Evolutionary conservation across 2,888 invertebrate genomes (phyloP).

Genomic region (Synergus itoensis): DNA sequence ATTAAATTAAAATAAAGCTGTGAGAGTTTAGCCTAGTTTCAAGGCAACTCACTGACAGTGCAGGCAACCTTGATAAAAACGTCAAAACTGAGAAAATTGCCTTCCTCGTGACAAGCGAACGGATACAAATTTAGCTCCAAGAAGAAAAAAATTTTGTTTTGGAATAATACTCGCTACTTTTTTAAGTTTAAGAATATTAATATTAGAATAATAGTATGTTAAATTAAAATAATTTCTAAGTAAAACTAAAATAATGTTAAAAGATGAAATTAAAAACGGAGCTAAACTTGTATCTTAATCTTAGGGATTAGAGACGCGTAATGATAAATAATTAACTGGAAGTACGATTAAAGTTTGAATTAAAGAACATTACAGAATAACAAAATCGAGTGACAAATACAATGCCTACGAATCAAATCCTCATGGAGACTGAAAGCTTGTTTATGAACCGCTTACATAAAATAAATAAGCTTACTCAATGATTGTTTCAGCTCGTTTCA

Average conservation of each 20-base stretch:
- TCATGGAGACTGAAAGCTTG: slow-evolving; percentile 66
- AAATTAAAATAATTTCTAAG: background rate
- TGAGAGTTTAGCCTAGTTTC: slow-evolving; percentile 38
- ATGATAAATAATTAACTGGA: background rate
- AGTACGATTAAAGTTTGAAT: slow-evolving; percentile 19
- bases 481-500: slow-evolving; percentile 10
- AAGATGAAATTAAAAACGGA: background rate
- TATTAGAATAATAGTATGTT: background rate
- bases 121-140: slow-evolving; percentile 22
- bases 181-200: background rate
- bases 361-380: background rate
- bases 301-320: slow-evolving; percentile 10
- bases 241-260: background rate
- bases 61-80: slow-evolving; percentile 22
- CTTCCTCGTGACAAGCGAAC: slow-evolving; percentile 64
- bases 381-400: slow-evolving; percentile 28
- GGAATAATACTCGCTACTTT: background rate
- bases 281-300: slow-evolving; percentile 22
- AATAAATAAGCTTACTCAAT: slow-evolving; percentile 24
- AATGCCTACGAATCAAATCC: slow-evolving; percentile 65
- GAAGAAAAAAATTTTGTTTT: background rate
- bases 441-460: slow-evolving; percentile 41
- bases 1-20: slow-evolving; percentile 42
- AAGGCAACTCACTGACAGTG: background rate
- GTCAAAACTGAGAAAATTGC: slow-evolving; percentile 59